Evolutionary conservation across 2,797 vertebrate genomes (phyloP).

Genomic region (Ciconia nigra): DNA sequence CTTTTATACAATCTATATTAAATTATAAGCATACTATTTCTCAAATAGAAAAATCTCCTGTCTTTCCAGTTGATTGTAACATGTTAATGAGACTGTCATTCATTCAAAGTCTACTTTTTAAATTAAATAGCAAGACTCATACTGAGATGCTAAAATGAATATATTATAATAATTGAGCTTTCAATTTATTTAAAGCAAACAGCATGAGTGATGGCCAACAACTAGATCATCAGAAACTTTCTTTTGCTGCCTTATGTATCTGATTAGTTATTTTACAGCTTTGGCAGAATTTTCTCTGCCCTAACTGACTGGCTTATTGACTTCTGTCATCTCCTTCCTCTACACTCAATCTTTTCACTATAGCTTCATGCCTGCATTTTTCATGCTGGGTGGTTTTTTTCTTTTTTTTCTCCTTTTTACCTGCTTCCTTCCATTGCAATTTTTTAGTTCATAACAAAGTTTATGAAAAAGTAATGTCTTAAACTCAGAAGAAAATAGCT

Average conservation of each 20-base stretch:
- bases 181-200: background rate
- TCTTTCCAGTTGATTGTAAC: background rate
- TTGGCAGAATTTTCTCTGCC: background rate
- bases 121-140: background rate
- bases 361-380: background rate
- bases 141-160: background rate
- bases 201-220: background rate
- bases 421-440: background rate
- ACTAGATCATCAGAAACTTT: background rate
- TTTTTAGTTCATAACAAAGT: background rate
- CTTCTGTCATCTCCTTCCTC: background rate
- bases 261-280: background rate
- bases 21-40: background rate
- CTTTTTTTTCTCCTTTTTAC: background rate
- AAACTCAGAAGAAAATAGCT: background rate
- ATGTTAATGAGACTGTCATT: constrained; percentile 1
- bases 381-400: background rate
- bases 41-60: background rate
- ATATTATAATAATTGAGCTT: background rate
- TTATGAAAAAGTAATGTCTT: background rate
- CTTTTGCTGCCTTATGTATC: background rate
- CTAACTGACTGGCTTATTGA: background rate
- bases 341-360: background rate
- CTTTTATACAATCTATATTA: background rate
- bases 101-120: background rate